Evolutionary conservation across 2,797 vertebrate genomes (phyloP).

Genomic region (Argyrosomus regius): DNA sequence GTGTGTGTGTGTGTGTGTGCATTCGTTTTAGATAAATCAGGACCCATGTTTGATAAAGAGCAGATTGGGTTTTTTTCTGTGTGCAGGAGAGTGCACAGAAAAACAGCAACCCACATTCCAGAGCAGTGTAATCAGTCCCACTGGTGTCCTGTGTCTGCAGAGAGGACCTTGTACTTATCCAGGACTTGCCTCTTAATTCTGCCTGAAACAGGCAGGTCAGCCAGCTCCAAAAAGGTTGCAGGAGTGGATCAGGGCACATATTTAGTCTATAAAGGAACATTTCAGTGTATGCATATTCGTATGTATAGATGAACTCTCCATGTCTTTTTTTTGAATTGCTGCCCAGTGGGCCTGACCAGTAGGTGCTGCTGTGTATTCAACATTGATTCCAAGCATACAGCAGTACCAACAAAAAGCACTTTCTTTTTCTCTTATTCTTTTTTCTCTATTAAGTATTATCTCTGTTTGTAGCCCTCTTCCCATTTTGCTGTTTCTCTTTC

Average conservation of each 20-base stretch:
- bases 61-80: conserved; percentile 20
- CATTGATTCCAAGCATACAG: conserved; percentile 26
- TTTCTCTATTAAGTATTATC: neutral
- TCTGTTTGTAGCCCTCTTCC: neutral
- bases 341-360: conserved; percentile 52
- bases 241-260: conserved; percentile 1
- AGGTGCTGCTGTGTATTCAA: conserved; percentile 74
- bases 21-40: conserved; percentile 4
- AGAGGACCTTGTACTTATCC: conserved; percentile 28
- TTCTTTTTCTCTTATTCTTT: neutral
- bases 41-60: conserved; percentile 19
- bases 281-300: neutral
- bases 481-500: conserved; percentile 3
- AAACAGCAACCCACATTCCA: conserved; percentile 42
- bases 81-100: neutral
- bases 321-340: conserved; percentile 4
- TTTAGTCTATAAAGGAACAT: neutral
- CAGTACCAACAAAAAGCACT: neutral
- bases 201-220: conserved; percentile 16
- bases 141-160: conserved; percentile 35
- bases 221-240: neutral
- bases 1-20: neutral
- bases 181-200: conserved; percentile 30
- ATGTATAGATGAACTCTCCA: neutral
- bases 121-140: conserved; percentile 29